These are phyloP conservation scores for Arothron firmamentum DNA, from an alignment of 2,113 vertebrate species.

Conservation along the genomic window DNA sequence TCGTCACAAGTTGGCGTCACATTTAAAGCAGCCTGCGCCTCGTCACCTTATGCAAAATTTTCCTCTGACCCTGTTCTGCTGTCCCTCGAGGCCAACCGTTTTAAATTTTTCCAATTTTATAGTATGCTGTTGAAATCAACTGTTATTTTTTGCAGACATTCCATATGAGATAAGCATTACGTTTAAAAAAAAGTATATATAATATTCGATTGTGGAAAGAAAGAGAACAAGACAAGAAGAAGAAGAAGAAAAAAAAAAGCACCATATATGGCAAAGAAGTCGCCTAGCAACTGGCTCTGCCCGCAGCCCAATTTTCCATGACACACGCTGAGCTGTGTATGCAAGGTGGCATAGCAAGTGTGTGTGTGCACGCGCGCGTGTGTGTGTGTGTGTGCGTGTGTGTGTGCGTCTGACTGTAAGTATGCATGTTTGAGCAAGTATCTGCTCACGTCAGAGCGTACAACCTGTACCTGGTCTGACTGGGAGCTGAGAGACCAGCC, in stretches of 20 bases:
- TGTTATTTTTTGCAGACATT: too few relatives aligned
- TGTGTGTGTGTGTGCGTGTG: conserved; percentile 31
- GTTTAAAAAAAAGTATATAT: background rate
- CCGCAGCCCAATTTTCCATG: conserved; percentile 82
- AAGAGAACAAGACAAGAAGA: conserved; percentile 17
- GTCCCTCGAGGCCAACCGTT: too few relatives aligned
- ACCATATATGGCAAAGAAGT: conserved; percentile 74
- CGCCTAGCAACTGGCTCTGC: conserved; percentile 70
- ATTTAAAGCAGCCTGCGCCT: conserved; percentile 13
- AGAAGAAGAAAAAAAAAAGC: conserved; percentile 37
- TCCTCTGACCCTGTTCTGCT: conserved; percentile 46
- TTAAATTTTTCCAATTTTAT: too few relatives aligned
- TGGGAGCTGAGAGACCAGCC: conserved; percentile 8
- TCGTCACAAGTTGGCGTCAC: conserved; percentile 23
- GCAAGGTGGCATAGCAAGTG: conserved; percentile 39
- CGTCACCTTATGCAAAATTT: conserved; percentile 35
- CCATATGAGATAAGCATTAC: background rate
- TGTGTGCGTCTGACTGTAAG: conserved; percentile 6
- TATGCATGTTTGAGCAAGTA: conserved; percentile 55
- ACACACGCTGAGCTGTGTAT: conserved; percentile 66
- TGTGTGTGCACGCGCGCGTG: conserved; percentile 14
- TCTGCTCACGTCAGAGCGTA: conserved; percentile 39
- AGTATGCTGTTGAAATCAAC: too few relatives aligned
- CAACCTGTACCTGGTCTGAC: conserved; percentile 42
- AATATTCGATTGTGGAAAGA: background rate